Conservation (phyloP, 2,797 vertebrate genomes). For the Chelmon rostratus region DNA sequence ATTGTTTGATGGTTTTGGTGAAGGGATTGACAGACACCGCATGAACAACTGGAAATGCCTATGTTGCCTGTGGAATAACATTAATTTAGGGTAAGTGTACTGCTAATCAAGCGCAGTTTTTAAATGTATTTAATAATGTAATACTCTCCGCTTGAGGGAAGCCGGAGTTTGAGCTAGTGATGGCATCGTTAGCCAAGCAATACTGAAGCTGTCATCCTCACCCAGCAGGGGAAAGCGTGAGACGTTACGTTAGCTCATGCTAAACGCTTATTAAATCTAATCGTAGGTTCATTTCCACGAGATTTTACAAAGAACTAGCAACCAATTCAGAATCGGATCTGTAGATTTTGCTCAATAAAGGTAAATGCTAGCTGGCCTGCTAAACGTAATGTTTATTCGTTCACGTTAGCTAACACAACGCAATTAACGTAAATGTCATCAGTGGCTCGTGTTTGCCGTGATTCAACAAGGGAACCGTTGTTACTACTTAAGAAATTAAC, state of each 20-base stretch:
- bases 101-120: background rate
- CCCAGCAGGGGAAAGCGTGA: background rate
- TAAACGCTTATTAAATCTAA: background rate
- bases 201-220: slow-evolving; percentile 44
- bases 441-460: too few relatives aligned
- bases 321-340: background rate
- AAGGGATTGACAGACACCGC: slow-evolving; percentile 23
- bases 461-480: background rate
- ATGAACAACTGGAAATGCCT: slow-evolving; percentile 14
- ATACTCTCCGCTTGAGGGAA: background rate
- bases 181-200: slow-evolving; percentile 21
- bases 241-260: background rate
- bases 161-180: background rate
- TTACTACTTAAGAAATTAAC: background rate
- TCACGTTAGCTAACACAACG: background rate
- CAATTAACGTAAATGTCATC: background rate
- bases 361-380: background rate
- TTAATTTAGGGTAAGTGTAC: slow-evolving; percentile 61
- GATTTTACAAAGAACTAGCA: background rate
- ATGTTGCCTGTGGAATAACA: slow-evolving; percentile 49
- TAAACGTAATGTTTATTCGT: background rate
- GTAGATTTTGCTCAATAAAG: too few relatives aligned
- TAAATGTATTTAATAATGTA: background rate
- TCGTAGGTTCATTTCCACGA: accelerated
- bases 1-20: slow-evolving; percentile 69